These are phyloP conservation scores for Drosophila prolongata DNA, from an alignment of 2,888 invertebrate genomes.

Conservation along the genomic window DNA sequence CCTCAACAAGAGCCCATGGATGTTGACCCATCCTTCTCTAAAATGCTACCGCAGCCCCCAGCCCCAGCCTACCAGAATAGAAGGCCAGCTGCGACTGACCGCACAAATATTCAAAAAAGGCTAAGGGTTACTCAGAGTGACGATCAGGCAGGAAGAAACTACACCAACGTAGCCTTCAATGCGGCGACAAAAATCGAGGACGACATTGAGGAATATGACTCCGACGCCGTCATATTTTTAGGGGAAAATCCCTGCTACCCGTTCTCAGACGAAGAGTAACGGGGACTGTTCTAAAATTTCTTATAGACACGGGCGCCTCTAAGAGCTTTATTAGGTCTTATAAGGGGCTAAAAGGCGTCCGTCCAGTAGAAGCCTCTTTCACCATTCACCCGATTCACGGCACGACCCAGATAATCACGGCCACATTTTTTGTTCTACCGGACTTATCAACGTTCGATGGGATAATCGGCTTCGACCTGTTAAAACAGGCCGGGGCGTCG, in stretches of 20 bases:
- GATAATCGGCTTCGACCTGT: not conserved
- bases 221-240: not conserved
- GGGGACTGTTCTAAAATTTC: not conserved
- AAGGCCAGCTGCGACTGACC: too few species aligned
- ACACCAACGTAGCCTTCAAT: not conserved
- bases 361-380: too few species aligned
- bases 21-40: not conserved
- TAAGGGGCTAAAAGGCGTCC: slow-evolving; percentile 1
- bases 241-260: not conserved
- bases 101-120: too few species aligned
- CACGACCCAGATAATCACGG: not conserved
- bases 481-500: too few species aligned
- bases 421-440: not conserved
- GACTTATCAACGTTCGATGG: slow-evolving; percentile 2
- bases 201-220: not conserved
- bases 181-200: too few species aligned
- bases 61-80: too few species aligned
- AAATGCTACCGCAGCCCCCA: too few species aligned
- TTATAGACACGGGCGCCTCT: not conserved
- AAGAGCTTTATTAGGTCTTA: slow-evolving; percentile 1
- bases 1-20: not conserved
- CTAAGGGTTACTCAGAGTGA: too few species aligned
- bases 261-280: not conserved
- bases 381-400: too few species aligned
- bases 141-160: too few species aligned